Base-by-base conservation (phyloP, 2,797 vertebrate species). In the Sparidentex hasta region DNA sequence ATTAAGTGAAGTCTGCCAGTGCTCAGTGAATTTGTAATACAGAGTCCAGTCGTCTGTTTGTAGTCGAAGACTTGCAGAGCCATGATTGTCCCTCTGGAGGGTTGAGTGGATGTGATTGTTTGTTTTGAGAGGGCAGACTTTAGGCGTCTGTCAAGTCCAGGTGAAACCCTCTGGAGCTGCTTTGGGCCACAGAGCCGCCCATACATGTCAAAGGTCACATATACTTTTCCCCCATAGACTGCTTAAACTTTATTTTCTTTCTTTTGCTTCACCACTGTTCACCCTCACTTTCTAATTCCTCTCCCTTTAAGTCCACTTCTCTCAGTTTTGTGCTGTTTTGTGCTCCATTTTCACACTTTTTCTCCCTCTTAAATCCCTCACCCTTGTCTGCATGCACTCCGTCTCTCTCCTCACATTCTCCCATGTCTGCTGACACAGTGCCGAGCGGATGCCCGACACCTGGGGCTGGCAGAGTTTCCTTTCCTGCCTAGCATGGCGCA, bases 401-500 rank as follows among this genome's bases (percentile, higher is more conserved):
- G 67, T 79, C 75, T 70, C 61, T 71, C 68, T 74, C 67, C 78
- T 78, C 76, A 72, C 75, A 74, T 74, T 82, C 72, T 86, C 65
- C 77, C n/a, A 14, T 76, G 73, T 87, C 70, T 84, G 73, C 84
- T 84, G 74, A 83, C 84, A 74, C 74, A 23, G 77, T 76, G 82
- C 78, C 68, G 58, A 81, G 76, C 47, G 79, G 81, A 81, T 85
- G 76, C 82, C 67, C 50, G 76, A 84, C 81, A 80, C 83, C 78
- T 78, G 87, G 81, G 66, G 16, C 77, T 87, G 83, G 76, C 83
- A 85, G 75, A 7, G 4, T 64, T 76, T 68, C 51, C 76, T 87
- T 83, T 88, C 80, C 67, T 86, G 81, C 67, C 64, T 51, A 18
- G 64, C 63, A 0, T n/a, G 78, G 73, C 58, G 59, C 46, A 65